Base-by-base conservation (phyloP, 2,888 invertebrate species). In the Parthenolecanium corni region DNA sequence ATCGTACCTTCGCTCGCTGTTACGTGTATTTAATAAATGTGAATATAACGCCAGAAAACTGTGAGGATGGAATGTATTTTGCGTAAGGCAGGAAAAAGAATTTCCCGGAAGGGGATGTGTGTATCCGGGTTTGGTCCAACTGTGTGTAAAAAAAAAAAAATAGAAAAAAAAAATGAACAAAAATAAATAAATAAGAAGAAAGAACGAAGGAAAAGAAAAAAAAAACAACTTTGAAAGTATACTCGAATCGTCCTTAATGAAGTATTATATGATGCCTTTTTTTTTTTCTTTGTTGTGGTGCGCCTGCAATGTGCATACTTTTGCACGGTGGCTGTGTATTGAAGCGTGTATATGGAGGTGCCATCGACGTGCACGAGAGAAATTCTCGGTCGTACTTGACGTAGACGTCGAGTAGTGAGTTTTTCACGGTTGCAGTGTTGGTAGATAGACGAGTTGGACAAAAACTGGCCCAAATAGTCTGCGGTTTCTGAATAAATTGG, bases 61-160 rank as follows among this genome's bases (percentile, higher is more conserved):
- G 36, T 47, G 61, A 61, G 61, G 61, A 61, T 61, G 51, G 49
- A 61, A 61, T 51, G 51, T 51, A 51, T 61, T 61, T 61, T 61
- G 61, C 61, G 61, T 61, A 61, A 61, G 61, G 61, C 61, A 61
- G 61, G 61, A 61, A 61, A 61, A 63, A 54, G 53, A 63, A 63
- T 63, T 63, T 63, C 63, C 63, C 68, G 67, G 68, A 68, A 68
- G 65, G 67, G 67, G 67, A 68, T 67, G 67, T 67, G 51, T 62
- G 52, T 64, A 65, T 66, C 66, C 67, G 66, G 66, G 66, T 66
- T 66, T 64, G 65, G 66, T 56, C 65, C 58, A 25, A 25, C 46
- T 66, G 63, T 42, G 24, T 52, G 47, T 74, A 61, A 38, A 51
- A 61, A 47, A 40, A 57, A 47, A 57, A 31, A 54, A 36, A 53